Base-by-base conservation (phyloP, 2,797 vertebrate species). In the Poliocrania exsul region DNA sequence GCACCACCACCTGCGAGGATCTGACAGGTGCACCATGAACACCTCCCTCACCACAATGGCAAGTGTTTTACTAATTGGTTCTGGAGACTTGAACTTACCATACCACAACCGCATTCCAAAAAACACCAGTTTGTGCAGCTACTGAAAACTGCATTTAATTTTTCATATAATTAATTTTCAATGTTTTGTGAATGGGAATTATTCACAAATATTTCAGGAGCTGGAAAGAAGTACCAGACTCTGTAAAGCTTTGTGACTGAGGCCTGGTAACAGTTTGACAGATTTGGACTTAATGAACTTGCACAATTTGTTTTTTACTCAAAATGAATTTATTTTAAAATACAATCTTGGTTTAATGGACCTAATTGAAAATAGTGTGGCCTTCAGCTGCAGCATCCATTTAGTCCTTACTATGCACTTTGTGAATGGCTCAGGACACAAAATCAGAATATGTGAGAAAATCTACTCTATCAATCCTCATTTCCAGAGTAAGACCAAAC, bases 41-140 rank as follows among this genome's bases (percentile, higher is more conserved):
- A 0, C 12, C 40, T n/a, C 19, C 28, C 20, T 35, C 12, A 50
- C 20, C 44, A 24, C 0, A 0, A 26, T 31, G 38, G 16, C 23
- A 93, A 78, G 11, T 1, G 1, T 29, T 74, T 71, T 33, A 70
- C 47, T 80, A 29, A 65, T 17, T 49, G 46, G 10, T 23, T 79
- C 21, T 57, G 35, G 13, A 84, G 71, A 40, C 26, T 24, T 58
- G 12, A 70, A 78, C 18, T 21, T 23, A 28, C 38, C 4, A 7
- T 20, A 28, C 5, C 11, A 10, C 35, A 75, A 25, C 5, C 10
- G 15, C 24, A 7, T 74, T 85, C n/a, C 69, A 61, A 84, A 84
- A 62, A 14, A 57, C 1, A 1, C 1, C 50, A 28, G 16, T 58
- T 75, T 53, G 19, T 57, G 40, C 31, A 60, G 21, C 29, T 67